phyloP scores from a whole-genome alignment of 2,888 invertebrate species.

The Molanna angustata region DNA sequence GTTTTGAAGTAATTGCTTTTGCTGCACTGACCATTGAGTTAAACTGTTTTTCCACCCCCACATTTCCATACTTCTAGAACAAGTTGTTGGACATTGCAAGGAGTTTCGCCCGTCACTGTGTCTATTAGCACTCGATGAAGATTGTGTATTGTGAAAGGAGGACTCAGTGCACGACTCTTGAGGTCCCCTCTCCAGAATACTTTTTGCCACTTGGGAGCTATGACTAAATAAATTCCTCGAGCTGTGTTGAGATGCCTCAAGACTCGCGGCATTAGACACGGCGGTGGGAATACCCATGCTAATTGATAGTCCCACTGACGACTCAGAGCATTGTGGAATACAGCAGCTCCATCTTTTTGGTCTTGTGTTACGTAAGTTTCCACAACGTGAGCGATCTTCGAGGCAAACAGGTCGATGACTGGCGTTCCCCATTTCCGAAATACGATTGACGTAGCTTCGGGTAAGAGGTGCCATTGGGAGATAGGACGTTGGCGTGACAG shows the following conservation, averaged over 20 bases:
- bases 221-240: too few relatives aligned
- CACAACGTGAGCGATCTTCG: background rate
- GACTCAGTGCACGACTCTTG: conserved; percentile 31
- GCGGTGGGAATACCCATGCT: too few relatives aligned
- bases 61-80: too few relatives aligned
- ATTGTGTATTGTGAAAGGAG: conserved; percentile 27
- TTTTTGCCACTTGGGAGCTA: conserved; percentile 32
- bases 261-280: too few relatives aligned
- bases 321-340: conserved; percentile 25
- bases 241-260: too few relatives aligned
- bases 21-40: conserved; percentile 25
- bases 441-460: conserved; percentile 20
- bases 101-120: conserved; percentile 29
- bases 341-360: background rate
- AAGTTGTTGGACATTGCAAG: conserved; percentile 25
- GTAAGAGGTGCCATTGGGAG: conserved; percentile 17
- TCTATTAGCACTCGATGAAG: conserved; percentile 31
- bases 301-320: conserved; percentile 30
- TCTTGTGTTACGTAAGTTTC: background rate
- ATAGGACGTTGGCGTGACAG: conserved; percentile 29
- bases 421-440: conserved; percentile 26
- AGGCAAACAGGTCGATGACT: conserved; percentile 8
- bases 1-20: conserved; percentile 15
- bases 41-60: conserved; percentile 33
- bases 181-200: conserved; percentile 37